phyloP scores from a whole-genome alignment of 2,888 invertebrate genomes.

The Toxonevra muliebris region DNA sequence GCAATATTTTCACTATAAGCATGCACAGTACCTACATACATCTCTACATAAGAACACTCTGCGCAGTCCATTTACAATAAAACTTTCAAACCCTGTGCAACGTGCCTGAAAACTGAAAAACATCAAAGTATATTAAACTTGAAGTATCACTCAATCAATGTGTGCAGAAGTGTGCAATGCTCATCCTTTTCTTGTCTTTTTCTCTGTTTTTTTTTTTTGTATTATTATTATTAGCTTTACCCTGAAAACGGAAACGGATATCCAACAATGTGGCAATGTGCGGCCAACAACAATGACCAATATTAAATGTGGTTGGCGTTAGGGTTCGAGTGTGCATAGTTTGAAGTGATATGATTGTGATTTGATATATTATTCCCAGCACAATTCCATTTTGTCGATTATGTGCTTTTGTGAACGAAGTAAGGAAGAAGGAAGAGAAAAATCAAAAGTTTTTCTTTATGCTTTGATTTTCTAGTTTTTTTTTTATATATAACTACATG shows the following conservation, averaged over 20 bases:
- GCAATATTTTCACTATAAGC: too few species aligned
- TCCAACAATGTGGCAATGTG: too few species aligned
- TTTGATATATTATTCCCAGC: constrained; percentile 51
- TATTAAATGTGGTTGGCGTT: too few species aligned
- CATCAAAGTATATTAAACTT: constrained; percentile 19
- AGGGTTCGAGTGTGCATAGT: neutral
- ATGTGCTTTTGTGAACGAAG: constrained; percentile 52
- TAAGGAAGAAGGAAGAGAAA: constrained; percentile 23
- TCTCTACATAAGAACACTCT: too few species aligned
- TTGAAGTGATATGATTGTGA: constrained; percentile 11
- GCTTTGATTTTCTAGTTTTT: constrained; percentile 26
- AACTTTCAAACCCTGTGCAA: neutral
- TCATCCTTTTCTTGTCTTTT: too few species aligned
- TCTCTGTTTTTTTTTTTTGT: too few species aligned
- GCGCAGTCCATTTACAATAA: neutral
- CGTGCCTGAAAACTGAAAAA: neutral
- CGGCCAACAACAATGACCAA: too few species aligned
- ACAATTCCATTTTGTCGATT: constrained; percentile 56
- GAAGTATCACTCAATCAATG: constrained; percentile 28
- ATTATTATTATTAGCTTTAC: too few species aligned
- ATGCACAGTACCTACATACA: too few species aligned
- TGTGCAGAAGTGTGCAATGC: neutral
- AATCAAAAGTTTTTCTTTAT: constrained; percentile 30
- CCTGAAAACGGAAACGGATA: too few species aligned
- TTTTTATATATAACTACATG: too few species aligned